A percentile compares a stretch with the other conserved stretches of the same genome.
phyloP scores from a whole-genome alignment of 2,888 invertebrate genomes.

The Theodoxus fluviatilis region DNA sequence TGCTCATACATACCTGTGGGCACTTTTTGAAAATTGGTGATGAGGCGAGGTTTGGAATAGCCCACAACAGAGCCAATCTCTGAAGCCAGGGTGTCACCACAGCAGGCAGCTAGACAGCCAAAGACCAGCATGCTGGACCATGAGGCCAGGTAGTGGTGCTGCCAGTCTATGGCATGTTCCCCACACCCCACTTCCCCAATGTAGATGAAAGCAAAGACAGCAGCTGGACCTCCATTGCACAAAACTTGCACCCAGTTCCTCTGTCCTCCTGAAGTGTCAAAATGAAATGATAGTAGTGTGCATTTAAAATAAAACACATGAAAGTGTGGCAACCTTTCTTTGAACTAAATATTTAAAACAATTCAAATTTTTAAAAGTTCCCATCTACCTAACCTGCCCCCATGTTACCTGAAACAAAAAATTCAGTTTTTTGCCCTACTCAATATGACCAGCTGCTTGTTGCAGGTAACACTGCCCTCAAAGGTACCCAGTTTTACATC shows the following conservation, averaged over 20 bases:
- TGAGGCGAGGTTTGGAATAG: conserved; percentile 75
- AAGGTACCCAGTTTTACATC: too few relatives aligned
- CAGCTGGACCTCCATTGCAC: conserved; percentile 88
- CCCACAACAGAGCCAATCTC: conserved; percentile 83
- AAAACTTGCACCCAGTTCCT: conserved; percentile 89
- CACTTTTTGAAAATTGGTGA: conserved; percentile 78
- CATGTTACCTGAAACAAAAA: too few relatives aligned
- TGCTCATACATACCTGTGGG: conserved; percentile 71
- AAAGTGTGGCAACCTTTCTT: too few relatives aligned
- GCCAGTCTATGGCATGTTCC: conserved; percentile 81
- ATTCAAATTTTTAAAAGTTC: too few relatives aligned
- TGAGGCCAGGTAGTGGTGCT: conserved; percentile 74
- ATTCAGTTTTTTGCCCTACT: too few relatives aligned
- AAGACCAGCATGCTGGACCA: conserved; percentile 83
- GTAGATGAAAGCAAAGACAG: conserved; percentile 79
- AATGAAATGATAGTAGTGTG: too few relatives aligned
- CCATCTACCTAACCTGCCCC: too few relatives aligned
- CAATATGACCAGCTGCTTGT: too few relatives aligned
- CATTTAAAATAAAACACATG: too few relatives aligned
- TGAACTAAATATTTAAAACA: too few relatives aligned
- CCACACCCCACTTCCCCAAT: conserved; percentile 75
- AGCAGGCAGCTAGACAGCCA: conserved; percentile 80
- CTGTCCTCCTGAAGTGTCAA: conserved; percentile 80
- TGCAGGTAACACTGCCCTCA: too few relatives aligned
- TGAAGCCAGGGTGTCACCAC: conserved; percentile 91